Percentiles rank a stretch among this genome's conserved stretches.
phyloP scores from a whole-genome alignment of 2,797 vertebrate genomes.

The Argya squamiceps region DNA sequence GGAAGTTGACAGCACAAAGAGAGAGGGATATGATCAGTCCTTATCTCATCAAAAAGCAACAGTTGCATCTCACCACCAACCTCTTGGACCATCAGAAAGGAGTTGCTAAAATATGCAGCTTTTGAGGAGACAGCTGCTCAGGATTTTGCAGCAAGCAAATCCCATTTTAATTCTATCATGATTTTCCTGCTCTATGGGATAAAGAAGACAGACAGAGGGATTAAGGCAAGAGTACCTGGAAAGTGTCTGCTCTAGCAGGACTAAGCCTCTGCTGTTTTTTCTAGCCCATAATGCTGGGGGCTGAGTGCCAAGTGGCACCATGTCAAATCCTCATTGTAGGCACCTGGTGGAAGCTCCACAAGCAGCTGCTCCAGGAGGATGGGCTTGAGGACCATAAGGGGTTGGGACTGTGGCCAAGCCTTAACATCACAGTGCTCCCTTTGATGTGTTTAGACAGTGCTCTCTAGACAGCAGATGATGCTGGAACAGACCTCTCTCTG shows the following conservation, averaged over 20 bases:
- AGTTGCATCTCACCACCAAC: not conserved
- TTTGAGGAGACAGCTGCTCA: constrained; percentile 32
- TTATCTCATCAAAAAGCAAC: not conserved
- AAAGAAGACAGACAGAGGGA: constrained; percentile 53
- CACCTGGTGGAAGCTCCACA: constrained; percentile 51
- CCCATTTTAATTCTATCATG: constrained; percentile 37
- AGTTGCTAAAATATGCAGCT: not conserved
- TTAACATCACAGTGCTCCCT: not conserved
- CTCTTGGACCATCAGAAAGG: not conserved
- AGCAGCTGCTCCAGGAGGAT: constrained; percentile 53
- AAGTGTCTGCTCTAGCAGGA: constrained; percentile 44
- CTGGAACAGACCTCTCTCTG: constrained; percentile 6
- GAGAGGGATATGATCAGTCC: not conserved
- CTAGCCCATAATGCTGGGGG: not conserved
- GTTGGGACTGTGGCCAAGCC: constrained; percentile 1
- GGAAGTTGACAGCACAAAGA: not conserved
- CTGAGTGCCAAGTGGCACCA: constrained; percentile 29
- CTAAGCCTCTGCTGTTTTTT: constrained; percentile 36
- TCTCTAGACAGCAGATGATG: constrained; percentile 43
- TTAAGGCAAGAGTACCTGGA: constrained; percentile 56
- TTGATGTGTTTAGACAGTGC: constrained; percentile 38
- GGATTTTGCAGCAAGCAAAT: constrained; percentile 41
- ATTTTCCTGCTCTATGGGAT: constrained; percentile 42
- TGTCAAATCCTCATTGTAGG: constrained; percentile 41
- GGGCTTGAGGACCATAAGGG: constrained; percentile 16